Evolutionary conservation across 2,888 invertebrate species (phyloP), one percentile per base, ranked within the genome.

Genomic region (Cryptosula pallasiana): DNA sequence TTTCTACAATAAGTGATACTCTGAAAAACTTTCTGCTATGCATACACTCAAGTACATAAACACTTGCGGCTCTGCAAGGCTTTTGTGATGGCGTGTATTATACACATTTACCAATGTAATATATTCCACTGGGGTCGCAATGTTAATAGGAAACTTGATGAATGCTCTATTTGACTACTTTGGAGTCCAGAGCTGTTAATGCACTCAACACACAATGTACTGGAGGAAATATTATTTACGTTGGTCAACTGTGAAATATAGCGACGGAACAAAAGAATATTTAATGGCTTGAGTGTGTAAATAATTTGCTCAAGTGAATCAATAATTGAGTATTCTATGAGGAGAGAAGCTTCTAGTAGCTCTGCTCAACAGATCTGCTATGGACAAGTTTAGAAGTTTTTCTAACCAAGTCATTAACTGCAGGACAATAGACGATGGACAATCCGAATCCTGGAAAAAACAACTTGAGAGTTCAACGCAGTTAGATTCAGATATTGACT

Each of bases 401-500:
- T 63, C 63, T n/a, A 63, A 63, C n/a, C 32, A 63, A n/a, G 32
- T 63, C 9, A 16, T 63, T 13, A 63, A 63, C 63, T 63, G 63
- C 32, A 2, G 63, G n/a, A 63, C 63, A 5, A 63, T 63, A 13
- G 63, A 63, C 34, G 63, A 63, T 63, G 63, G 63, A 3, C 27
- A 32, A 29, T 2, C 27, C 25, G 32, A 63, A 63, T 9, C 3
- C 63, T 63, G 27, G 63, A 32, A 25, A 9, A 2, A 63, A 25
- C 63, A 20, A 32, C 2, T 63, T 5, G 32, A 3, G 32, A n/a
- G 13, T 5, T 55, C 5, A 5, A n/a, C 16, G 9, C 29, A 63
- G 45, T 45, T 5, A 13, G 45, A 13, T 45, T 45, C 45, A 20
- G 45, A 45, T 45, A 20, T 20, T 13, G 20, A 5, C 45, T 45